phyloP scores from a whole-genome alignment of 2,113 vertebrate species.

The Tiliqua scincoides region DNA sequence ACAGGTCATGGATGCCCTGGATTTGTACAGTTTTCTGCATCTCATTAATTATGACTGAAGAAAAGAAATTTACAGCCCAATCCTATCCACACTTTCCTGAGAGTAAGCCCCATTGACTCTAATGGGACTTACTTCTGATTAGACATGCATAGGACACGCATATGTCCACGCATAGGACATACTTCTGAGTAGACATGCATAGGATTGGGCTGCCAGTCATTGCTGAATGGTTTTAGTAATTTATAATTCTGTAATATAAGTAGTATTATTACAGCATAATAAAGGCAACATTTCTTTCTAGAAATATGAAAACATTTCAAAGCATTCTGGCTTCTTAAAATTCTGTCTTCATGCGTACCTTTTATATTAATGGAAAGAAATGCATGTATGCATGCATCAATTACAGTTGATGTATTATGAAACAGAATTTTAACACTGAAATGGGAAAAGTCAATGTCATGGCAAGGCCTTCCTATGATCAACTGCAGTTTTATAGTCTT shows the following conservation, averaged over 20 bases:
- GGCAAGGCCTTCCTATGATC: neutral
- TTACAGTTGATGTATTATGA: neutral
- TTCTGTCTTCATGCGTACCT: neutral
- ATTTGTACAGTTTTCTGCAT: slow-evolving; percentile 9
- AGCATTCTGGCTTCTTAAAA: neutral
- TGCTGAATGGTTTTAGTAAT: neutral
- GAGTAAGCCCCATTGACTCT: no score
- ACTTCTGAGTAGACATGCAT: no score
- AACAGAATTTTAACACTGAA: neutral
- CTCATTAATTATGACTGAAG: no score
- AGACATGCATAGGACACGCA: no score
- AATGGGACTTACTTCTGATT: no score
- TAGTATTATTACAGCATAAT: neutral
- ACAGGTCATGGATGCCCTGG: slow-evolving; percentile 6
- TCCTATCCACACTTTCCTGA: no score
- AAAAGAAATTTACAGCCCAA: no score
- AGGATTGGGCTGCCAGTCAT: no score
- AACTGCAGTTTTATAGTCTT: neutral
- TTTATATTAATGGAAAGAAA: slow-evolving; percentile 22
- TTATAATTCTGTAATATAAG: neutral
- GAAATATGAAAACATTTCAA: neutral
- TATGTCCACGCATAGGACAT: no score
- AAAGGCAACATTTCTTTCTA: neutral
- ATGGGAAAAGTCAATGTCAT: neutral
- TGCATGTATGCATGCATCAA: neutral